Evolutionary conservation across 2,888 invertebrate species (phyloP), one percentile per base, ranked within the genome.

Genomic region (Leptinotarsa tumamoca): DNA sequence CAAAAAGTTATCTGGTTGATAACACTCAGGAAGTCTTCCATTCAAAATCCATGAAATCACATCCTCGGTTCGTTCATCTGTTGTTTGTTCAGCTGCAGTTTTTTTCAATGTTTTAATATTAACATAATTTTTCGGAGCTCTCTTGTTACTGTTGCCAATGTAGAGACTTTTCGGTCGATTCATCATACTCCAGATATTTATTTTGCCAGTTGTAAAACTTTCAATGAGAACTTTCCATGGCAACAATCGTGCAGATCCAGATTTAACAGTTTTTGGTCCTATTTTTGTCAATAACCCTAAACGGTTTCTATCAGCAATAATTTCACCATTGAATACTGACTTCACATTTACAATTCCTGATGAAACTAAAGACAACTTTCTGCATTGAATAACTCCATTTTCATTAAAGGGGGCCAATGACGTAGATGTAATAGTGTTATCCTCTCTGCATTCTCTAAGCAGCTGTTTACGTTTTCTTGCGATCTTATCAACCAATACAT

Each of bases 11-110:
- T 82, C 81, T 13, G 80, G 77, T 56, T 80, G 75, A 71, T 84
- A 85, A 50, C 74, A 77, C 7, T 75, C 68, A 0, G 87, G 87
- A 5, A 85, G 77, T 13, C 78, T 78, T 49, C 84, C 83, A 4
- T 76, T 77, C 21, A 85, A 58, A 63, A 88, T 83, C 86, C 87
- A 88, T n/a, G 79, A 80, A 54, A 87, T 83, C 17, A 88, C 83
- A 43, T 43, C 10, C 52, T 87, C 86, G 4, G 74, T 79, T 18
- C 3, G 43, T 43, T 43, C 43, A 43, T 43, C 43, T 43, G 10
- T 43, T 43, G 43, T 43, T 43, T 13, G 43, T 43, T 43, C 43
- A 43, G 43, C 43, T 43, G 43, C 10, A 43, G 72, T 51, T 54
- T 71, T 69, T 3, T 66, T 49, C 4, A 73, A 58, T 21, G 73